Evolutionary conservation across 2,113 vertebrate species (phyloP).

Genomic region (Dromaius novaehollandiae): DNA sequence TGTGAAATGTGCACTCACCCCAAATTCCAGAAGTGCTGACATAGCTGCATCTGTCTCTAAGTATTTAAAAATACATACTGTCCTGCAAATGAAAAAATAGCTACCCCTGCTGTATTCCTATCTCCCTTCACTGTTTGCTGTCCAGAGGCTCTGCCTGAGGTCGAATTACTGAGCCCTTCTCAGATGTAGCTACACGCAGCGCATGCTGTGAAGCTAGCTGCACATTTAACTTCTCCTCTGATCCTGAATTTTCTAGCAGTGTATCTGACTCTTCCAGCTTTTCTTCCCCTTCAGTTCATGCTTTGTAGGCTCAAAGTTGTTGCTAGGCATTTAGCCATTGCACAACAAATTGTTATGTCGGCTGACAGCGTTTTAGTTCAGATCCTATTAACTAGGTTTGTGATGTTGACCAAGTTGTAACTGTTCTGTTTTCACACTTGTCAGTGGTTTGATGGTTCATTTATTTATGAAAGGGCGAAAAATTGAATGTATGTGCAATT

Average conservation of each 20-base stretch:
- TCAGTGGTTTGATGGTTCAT: background rate
- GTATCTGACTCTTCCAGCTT: constrained; percentile 24
- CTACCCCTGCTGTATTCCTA: background rate
- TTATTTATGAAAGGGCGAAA: background rate
- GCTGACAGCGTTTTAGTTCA: background rate
- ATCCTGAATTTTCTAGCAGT: constrained; percentile 24
- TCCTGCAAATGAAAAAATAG: constrained; percentile 5
- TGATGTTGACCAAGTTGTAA: background rate
- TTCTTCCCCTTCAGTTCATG: background rate
- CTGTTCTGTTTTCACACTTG: background rate
- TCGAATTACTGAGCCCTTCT: background rate
- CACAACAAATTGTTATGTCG: background rate
- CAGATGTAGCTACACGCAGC: background rate
- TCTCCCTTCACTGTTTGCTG: background rate
- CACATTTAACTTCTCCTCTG: background rate
- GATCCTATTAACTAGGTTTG: background rate
- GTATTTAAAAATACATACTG: constrained; percentile 30
- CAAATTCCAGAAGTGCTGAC: background rate
- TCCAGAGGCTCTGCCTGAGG: constrained; percentile 24
- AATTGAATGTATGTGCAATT: background rate
- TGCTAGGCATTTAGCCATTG: background rate
- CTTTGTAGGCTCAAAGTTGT: background rate
- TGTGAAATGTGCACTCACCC: background rate
- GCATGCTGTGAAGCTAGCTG: constrained; percentile 37
- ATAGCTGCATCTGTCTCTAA: background rate